Conservation (phyloP, 2,888 invertebrate genomes). For the Apotomis capreana region DNA sequence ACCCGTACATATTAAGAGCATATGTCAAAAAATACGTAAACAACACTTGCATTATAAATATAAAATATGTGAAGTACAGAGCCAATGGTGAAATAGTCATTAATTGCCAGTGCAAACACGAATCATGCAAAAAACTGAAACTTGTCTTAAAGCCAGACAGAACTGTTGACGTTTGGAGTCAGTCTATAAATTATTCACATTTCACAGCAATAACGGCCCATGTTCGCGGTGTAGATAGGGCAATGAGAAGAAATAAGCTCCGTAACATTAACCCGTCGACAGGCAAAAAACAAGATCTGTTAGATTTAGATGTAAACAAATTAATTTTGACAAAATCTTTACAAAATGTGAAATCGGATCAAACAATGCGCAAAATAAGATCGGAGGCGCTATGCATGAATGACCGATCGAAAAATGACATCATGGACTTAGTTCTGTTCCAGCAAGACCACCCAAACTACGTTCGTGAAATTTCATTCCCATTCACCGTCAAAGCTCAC, state of each 20-base stretch:
- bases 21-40: neutral
- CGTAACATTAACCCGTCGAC: neutral
- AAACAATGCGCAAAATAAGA: too few relatives aligned
- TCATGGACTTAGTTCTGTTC: too few relatives aligned
- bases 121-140: neutral
- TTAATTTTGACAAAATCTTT: too few relatives aligned
- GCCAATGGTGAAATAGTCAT: neutral
- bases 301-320: too few relatives aligned
- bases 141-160: neutral
- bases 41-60: neutral
- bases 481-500: too few relatives aligned
- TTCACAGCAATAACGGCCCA: neutral
- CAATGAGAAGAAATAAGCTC: neutral
- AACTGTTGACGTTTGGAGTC: too few relatives aligned
- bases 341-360: too few relatives aligned
- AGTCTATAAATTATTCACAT: neutral
- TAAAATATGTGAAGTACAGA: neutral
- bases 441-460: too few relatives aligned
- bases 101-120: neutral
- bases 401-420: too few relatives aligned
- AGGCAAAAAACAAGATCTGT: neutral
- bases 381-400: too few relatives aligned
- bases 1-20: neutral
- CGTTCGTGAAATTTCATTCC: too few relatives aligned
- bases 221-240: conserved; percentile 1